These are phyloP conservation scores for Anastrepha ludens DNA, from an alignment of 1,140 invertebrate genomes.

Conservation along the genomic window DNA sequence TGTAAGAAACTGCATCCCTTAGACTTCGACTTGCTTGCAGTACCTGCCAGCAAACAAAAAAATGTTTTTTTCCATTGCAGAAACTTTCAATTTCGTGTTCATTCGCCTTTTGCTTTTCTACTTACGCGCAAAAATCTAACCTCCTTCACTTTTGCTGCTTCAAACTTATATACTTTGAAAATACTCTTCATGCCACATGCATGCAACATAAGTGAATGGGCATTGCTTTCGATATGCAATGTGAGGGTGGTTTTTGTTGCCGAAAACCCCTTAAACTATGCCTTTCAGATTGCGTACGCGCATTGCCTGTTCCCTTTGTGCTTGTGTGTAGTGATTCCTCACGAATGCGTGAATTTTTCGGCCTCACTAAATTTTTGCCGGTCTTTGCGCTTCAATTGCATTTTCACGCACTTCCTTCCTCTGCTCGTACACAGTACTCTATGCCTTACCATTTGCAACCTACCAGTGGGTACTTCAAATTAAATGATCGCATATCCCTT, in stretches of 20 bases:
- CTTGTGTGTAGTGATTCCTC: neutral
- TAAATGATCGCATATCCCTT: constrained; percentile 40
- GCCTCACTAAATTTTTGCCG: constrained; percentile 2
- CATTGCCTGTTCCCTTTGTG: neutral
- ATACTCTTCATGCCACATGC: constrained; percentile 14
- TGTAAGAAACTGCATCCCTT: constrained; percentile 31
- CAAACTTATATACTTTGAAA: neutral
- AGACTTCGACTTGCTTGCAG: neutral
- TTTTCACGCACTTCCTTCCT: constrained; percentile 26
- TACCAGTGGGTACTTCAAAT: neutral
- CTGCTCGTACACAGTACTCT: neutral
- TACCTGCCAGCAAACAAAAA: neutral
- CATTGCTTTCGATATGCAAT: neutral
- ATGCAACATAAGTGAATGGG: neutral
- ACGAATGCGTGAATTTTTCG: neutral
- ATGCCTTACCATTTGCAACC: neutral
- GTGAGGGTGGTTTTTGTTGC: constrained; percentile 10
- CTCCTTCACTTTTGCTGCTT: neutral
- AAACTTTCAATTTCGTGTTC: constrained; percentile 40
- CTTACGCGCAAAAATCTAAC: constrained; percentile 8
- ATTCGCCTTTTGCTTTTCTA: neutral
- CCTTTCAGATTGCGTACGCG: neutral
- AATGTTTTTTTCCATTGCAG: neutral
- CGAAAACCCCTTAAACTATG: constrained; percentile 16
- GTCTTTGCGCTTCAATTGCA: constrained; percentile 30